Evolutionary conservation across 2,888 invertebrate genomes (phyloP), one percentile per base, ranked within the genome.

Genomic region (Sturmia bella): DNA sequence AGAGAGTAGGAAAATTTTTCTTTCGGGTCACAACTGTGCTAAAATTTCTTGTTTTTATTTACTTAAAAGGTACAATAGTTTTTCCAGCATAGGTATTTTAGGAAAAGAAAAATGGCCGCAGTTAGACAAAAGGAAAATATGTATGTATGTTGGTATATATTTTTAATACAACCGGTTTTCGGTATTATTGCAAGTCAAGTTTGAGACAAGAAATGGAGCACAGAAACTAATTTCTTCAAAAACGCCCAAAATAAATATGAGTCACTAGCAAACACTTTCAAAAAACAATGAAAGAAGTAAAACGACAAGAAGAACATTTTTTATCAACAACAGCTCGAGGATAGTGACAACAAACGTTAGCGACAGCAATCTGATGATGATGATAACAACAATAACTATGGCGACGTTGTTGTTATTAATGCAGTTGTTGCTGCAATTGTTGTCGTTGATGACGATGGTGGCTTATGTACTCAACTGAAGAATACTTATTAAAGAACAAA

Each of bases 381-480:
- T 45, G 75, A 70, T 72, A 56, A 68, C 63, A 72, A 63, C 80
- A 59, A 69, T 50, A 39, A 61, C 63, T 24, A 73, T 63, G 68
- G 68, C 15, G 45, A 69, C 72, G 56, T 57, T 37, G 19, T 52
- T 50, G 66, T 15, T 48, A n/a, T 63, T 52, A 32, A 32, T 32
- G 32, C 32, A 9, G 37, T 32, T 61, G n/a, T 50, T 61, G 41
- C 17, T 64, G 54, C 32, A 45, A 19, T 52, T 61, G 59, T 57
- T 73, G 80, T 45, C 45, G 83, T 52, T 70, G 79, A 61, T 48
- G 64, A 72, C 66, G 80, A 83, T 59, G 80, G 74, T 59, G 64
- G 80, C 77, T 76, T 83, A 76, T 80, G 74, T 78, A 45, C 82
- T 82, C 74, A 59, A 61, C 74, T 82, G 59, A 82, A 82, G 82